These are phyloP conservation scores for Sceloporus tristichus DNA, from an alignment of 2,113 vertebrate species.

Conservation along the genomic window DNA sequence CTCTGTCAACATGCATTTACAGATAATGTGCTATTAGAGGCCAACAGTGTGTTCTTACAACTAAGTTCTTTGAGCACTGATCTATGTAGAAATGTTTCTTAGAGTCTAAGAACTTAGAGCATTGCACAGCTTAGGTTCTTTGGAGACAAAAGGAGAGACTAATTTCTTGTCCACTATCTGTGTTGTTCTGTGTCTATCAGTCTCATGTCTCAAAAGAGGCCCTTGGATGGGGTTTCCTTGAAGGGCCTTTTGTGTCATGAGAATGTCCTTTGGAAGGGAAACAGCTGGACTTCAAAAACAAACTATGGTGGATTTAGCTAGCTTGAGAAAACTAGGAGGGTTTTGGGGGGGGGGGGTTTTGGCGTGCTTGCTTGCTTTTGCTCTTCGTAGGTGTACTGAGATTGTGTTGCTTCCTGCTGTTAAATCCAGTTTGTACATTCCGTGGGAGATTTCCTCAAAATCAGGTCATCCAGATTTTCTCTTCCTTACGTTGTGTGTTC, in stretches of 20 bases:
- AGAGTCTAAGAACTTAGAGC: too few relatives aligned
- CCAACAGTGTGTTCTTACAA: background rate
- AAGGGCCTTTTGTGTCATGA: background rate
- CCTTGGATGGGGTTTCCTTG: background rate
- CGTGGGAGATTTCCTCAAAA: background rate
- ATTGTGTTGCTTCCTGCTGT: background rate
- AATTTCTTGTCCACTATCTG: background rate
- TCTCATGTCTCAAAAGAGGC: background rate
- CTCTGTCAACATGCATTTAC: background rate
- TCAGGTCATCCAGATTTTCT: background rate
- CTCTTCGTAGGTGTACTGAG: background rate
- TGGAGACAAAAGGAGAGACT: background rate
- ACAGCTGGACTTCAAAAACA: background rate
- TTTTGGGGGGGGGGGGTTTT: background rate
- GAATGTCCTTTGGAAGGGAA: background rate
- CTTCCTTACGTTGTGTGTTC: background rate
- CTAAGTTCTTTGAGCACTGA: too few relatives aligned
- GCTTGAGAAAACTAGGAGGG: background rate
- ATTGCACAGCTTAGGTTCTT: background rate
- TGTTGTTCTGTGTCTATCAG: background rate
- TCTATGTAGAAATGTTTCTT: background rate
- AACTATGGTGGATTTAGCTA: background rate
- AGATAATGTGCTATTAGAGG: background rate
- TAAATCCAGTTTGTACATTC: conserved; percentile 10
- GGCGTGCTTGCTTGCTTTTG: background rate